Base-by-base conservation (phyloP, 2,888 invertebrate genomes). In the Cheilosia impressa region DNA sequence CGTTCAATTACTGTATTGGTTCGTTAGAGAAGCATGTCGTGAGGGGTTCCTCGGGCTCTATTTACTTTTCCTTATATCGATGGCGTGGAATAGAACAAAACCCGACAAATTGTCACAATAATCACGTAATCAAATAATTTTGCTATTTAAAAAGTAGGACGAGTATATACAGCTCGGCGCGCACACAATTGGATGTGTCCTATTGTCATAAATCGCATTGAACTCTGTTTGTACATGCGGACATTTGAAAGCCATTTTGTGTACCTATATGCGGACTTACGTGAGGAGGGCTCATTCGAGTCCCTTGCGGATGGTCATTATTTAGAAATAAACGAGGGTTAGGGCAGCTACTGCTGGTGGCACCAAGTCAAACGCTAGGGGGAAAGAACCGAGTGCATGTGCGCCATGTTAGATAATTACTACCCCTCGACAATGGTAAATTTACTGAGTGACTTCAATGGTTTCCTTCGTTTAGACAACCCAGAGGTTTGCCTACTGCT, bases 371-470 rank as follows among this genome's bases (percentile, higher is more conserved):
- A 71, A 72, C 53, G 13, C 31, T 27, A 73, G 78, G 83, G 83
- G 68, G 57, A 38, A 10, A 53, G 45, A 66, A 55, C 50, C 31
- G 47, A 71, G 24, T 80, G 19, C 13, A 43, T 53, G 66, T 41
- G 31, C 71, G 84, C 80, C 84, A 85, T 85, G 50, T 85, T 85
- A 85, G 69, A 85, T 76, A 85, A 85, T 85, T 80, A 85, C 76
- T 71, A 85, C 80, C 65, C 63, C 73, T 47, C 65, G 31, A 41
- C 60, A 65, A 31, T 13, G 63, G 19, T 38, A 41, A 31, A 75
- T 47, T 71, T 50, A 75, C 63, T 71, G 66, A 60, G n/a, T 65
- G 38, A 65, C 38, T 38, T 38, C 38, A 38, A 45, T 73, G 65
- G 19, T 45, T n/a, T 73, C 22, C 47, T 38, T 27, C 13, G 27